Percentiles rank a stretch among this genome's conserved stretches.
phyloP scores from a whole-genome alignment of 2,888 invertebrate genomes.

The Drosophila siamana region DNA sequence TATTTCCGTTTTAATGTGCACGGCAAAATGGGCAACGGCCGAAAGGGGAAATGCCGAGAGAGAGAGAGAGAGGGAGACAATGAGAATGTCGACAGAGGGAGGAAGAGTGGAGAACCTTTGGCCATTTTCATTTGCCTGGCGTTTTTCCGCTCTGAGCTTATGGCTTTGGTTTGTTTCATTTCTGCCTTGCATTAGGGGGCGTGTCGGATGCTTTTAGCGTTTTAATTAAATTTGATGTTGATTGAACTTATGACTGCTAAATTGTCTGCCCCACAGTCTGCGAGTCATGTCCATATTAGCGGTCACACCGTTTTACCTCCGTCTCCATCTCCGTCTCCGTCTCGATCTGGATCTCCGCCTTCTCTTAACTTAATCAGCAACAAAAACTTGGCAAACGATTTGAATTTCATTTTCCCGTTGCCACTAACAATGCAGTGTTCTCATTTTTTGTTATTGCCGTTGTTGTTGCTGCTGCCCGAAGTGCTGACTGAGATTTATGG shows the following conservation, averaged over 20 bases:
- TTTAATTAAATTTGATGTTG: conserved; percentile 78
- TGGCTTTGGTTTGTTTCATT: conserved; percentile 28
- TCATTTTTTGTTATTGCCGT: not conserved
- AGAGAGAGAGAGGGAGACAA: not conserved
- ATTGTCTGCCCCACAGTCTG: conserved; percentile 6
- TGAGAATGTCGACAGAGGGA: not conserved
- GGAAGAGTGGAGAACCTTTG: not conserved
- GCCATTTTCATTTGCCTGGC: conserved; percentile 28
- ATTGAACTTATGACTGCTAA: conserved; percentile 71
- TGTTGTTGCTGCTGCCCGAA: conserved; percentile 23
- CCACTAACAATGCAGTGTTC: conserved; percentile 9
- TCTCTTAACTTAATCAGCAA: conserved; percentile 43
- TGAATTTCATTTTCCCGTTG: conserved; percentile 39
- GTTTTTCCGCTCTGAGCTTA: conserved; percentile 13
- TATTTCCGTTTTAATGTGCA: conserved; percentile 68
- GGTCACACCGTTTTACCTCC: conserved; percentile 9
- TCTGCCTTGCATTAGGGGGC: conserved; percentile 52
- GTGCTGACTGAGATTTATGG: conserved; percentile 63
- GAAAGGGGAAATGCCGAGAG: not conserved
- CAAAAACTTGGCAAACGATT: conserved; percentile 31
- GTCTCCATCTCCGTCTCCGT: not conserved
- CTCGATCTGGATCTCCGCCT: too few relatives aligned
- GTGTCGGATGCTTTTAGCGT: conserved; percentile 70
- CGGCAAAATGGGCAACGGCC: conserved; percentile 14
- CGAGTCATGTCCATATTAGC: conserved; percentile 34